Evolutionary conservation across 35 echinoderm and acorn worm species (phyloP).

Genomic region (Apostichopus californicus): DNA sequence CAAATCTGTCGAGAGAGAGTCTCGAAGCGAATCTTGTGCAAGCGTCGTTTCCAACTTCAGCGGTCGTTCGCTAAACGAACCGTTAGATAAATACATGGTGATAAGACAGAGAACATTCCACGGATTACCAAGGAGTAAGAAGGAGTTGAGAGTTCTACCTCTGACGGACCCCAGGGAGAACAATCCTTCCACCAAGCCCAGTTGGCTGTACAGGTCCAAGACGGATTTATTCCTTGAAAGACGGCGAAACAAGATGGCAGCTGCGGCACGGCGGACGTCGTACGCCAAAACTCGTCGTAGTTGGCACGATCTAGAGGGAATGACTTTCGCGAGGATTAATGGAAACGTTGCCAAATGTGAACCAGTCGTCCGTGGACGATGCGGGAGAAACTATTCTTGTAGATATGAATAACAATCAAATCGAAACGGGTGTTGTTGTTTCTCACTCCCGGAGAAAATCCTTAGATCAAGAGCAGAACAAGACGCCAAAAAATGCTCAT

Average conservation of each 20-base stretch:
- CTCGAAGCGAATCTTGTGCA: constrained; percentile 22
- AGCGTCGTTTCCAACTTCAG: constrained; percentile 21
- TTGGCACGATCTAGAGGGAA: background rate
- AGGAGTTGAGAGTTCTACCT: constrained; percentile 36
- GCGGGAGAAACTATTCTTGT: background rate
- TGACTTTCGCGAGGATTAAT: constrained; percentile 35
- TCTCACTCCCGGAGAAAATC: background rate
- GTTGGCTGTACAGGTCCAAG: constrained; percentile 39
- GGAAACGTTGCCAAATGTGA: constrained; percentile 33
- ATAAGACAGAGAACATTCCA: constrained; percentile 41
- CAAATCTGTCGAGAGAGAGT: constrained; percentile 11
- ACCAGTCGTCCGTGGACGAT: background rate
- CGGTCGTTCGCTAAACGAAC: constrained; percentile 34
- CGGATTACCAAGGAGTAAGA: constrained; percentile 34
- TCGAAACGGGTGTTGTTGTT: background rate
- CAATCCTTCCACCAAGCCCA: background rate
- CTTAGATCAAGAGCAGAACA: background rate
- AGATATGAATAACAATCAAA: constrained; percentile 26
- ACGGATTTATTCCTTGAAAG: constrained; percentile 53
- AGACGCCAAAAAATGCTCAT: background rate
- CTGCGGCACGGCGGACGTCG: background rate
- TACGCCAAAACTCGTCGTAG: background rate
- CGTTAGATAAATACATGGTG: constrained; percentile 49
- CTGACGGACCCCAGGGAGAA: constrained; percentile 35
- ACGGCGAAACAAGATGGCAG: background rate